phyloP scores from a whole-genome alignment of 2,797 vertebrate genomes.

The Oreochromis mossambicus region DNA sequence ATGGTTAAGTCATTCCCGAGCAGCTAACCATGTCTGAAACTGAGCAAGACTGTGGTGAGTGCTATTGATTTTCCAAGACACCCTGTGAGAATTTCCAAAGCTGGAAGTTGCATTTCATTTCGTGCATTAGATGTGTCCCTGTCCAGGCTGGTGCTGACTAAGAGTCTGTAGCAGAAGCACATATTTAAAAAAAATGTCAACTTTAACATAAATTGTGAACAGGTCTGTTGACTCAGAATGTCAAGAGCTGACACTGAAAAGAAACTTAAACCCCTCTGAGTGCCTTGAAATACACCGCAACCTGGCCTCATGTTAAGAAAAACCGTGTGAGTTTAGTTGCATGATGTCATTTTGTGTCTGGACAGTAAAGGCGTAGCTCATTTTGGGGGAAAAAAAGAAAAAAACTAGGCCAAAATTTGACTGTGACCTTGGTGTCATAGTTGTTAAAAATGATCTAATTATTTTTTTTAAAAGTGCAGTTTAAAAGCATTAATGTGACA shows the following conservation, averaged over 20 bases:
- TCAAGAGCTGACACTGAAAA: not conserved
- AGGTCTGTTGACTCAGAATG: not conserved
- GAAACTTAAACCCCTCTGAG: slow-evolving; percentile 8
- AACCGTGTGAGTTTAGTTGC: slow-evolving; percentile 35
- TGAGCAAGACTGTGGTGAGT: slow-evolving; percentile 19
- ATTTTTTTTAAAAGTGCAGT: fast-evolving
- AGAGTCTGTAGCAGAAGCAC: not conserved
- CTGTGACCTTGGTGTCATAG: not conserved
- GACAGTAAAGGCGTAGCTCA: slow-evolving; percentile 6
- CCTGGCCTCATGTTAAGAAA: slow-evolving; percentile 48
- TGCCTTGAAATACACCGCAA: not conserved
- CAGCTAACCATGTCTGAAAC: slow-evolving; percentile 39
- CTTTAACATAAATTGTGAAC: not conserved
- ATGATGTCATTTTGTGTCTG: slow-evolving; percentile 59
- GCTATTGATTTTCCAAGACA: slow-evolving; percentile 30
- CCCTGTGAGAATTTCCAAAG: slow-evolving; percentile 16
- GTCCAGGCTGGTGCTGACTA: not conserved
- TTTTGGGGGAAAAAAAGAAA: fast-evolving
- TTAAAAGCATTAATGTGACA: not conserved
- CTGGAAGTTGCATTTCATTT: slow-evolving; percentile 24
- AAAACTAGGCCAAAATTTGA: slow-evolving; percentile 15
- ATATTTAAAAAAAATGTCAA: not conserved
- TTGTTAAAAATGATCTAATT: not conserved
- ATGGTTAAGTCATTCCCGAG: slow-evolving; percentile 33
- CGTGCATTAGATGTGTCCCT: not conserved